Evolutionary conservation across 1,140 invertebrate genomes (phyloP).

Genomic region (Aporrectodea caliginosa): DNA sequence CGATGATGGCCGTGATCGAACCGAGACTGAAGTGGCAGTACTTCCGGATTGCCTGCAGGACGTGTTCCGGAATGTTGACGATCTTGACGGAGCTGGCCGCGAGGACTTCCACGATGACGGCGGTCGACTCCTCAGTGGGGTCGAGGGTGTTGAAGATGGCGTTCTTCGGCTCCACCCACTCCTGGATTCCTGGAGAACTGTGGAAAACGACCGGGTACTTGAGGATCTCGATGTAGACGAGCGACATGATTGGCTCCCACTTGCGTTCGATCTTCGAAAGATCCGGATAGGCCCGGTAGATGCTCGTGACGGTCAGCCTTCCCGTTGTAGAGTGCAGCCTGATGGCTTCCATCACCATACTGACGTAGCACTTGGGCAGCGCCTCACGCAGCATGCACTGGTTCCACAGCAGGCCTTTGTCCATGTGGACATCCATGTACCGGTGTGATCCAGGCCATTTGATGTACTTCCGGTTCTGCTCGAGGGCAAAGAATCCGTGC

Average conservation of each 20-base stretch:
- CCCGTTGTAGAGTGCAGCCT: background rate
- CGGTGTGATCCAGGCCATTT: constrained; percentile 34
- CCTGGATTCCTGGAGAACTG: background rate
- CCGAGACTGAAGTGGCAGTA: constrained; percentile 23
- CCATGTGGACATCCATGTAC: constrained; percentile 31
- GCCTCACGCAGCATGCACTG: constrained; percentile 40
- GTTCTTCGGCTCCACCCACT: constrained; percentile 24
- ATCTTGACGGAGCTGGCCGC: constrained; percentile 14
- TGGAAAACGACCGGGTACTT: constrained; percentile 20
- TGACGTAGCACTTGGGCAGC: constrained; percentile 28
- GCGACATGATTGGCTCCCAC: constrained; percentile 25
- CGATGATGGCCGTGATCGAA: constrained; percentile 21
- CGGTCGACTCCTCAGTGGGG: constrained; percentile 4
- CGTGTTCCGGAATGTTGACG: constrained; percentile 21
- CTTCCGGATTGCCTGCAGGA: constrained; percentile 12
- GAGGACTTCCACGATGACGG: constrained; percentile 17
- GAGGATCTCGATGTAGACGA: constrained; percentile 29
- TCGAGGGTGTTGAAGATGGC: constrained; percentile 30
- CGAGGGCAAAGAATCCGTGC: constrained; percentile 47
- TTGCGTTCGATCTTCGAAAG: constrained; percentile 20
- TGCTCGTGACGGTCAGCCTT: constrained; percentile 1
- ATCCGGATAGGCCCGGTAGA: constrained; percentile 30
- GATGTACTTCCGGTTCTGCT: constrained; percentile 44
- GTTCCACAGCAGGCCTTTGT: constrained; percentile 45
- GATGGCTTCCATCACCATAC: constrained; percentile 24